Percentiles rank a stretch among this genome's conserved stretches.
These are phyloP conservation scores for Caretta caretta DNA, from an alignment of 2,113 vertebrate genomes.

Conservation along the genomic window DNA sequence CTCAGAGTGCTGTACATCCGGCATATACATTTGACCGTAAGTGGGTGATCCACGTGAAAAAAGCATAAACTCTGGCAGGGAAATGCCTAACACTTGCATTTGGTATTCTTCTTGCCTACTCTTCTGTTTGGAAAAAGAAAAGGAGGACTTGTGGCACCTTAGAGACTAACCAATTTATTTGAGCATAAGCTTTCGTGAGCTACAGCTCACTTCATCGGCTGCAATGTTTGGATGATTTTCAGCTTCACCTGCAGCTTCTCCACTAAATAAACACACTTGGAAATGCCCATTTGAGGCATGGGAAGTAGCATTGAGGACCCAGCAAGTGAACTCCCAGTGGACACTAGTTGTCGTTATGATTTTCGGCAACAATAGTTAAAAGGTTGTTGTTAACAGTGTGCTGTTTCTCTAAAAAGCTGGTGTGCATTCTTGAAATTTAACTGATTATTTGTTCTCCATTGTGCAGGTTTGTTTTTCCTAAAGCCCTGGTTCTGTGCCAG, in stretches of 20 bases:
- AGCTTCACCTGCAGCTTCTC: background rate
- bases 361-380: background rate
- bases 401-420: conserved; percentile 1
- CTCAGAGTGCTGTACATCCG: background rate
- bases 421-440: background rate
- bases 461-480: background rate
- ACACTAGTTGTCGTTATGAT: background rate
- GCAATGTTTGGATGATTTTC: background rate
- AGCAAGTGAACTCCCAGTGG: background rate
- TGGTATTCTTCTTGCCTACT: background rate
- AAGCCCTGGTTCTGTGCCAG: conserved; percentile 33
- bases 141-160: no score
- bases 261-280: background rate
- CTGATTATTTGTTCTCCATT: conserved; percentile 34
- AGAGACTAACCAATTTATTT: no score
- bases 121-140: background rate
- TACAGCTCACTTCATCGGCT: no score
- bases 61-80: background rate
- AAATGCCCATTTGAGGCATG: background rate
- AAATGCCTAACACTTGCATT: background rate
- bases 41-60: background rate
- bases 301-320: background rate
- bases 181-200: no score
- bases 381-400: background rate
- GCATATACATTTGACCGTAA: background rate